A percentile compares a stretch with the other conserved stretches of the same genome.
These are phyloP conservation scores for Oscheius myriophilus DNA, from an alignment of 2,888 invertebrate species.

Conservation along the genomic window DNA sequence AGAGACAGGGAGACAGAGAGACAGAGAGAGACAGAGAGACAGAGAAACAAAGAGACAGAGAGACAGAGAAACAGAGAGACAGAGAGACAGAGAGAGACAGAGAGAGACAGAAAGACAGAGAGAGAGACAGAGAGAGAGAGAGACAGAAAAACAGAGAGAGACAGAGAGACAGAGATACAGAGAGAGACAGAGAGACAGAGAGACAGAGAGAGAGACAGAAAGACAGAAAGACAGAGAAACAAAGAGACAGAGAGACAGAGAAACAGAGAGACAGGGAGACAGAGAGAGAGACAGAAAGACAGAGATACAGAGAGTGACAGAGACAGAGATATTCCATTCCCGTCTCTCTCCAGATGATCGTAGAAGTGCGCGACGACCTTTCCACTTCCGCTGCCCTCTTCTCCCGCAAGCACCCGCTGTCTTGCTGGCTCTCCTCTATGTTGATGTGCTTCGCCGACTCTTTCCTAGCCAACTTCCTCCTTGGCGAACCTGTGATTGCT, in stretches of 20 bases:
- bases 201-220: no score
- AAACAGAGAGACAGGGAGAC: no score
- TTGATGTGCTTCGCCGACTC: conserved; percentile 92
- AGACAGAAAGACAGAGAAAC: no score
- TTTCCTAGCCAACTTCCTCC: conserved; percentile 91
- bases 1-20: no score
- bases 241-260: neutral
- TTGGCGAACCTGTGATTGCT: conserved; percentile 93
- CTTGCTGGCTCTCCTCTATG: conserved; percentile 97
- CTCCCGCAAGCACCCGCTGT: conserved; percentile 93
- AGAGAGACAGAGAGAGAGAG: neutral
- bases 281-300: neutral
- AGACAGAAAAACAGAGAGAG: neutral
- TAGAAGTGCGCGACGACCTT: conserved; percentile 67
- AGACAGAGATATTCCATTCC: neutral
- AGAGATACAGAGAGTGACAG: neutral
- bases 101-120: neutral
- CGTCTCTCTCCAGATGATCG: conserved; percentile 59
- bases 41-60: neutral
- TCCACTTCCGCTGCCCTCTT: conserved; percentile 85
- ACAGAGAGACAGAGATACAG: neutral
- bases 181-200: no score
- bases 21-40: no score
- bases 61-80: no score
- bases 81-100: neutral